A percentile compares a stretch with the other conserved stretches of the same genome.
Conservation (phyloP, 2,797 vertebrate genomes). For the Cebuella pygmaea region DNA sequence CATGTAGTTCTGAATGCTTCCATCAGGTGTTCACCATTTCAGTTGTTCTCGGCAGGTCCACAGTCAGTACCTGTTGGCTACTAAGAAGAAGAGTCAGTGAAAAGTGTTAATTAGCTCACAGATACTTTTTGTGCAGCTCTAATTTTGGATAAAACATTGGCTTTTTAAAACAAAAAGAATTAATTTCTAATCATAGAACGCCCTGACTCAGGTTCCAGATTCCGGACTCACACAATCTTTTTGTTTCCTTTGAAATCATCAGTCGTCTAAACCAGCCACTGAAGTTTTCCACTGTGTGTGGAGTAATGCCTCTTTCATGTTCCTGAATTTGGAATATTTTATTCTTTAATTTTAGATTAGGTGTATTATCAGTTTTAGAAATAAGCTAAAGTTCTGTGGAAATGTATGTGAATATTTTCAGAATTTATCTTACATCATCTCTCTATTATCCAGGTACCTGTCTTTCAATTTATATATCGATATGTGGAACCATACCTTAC, state of each 20-base stretch:
- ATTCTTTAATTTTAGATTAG: slow-evolving; percentile 44
- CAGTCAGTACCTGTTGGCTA: background rate
- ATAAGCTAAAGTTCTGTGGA: background rate
- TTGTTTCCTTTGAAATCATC: slow-evolving; percentile 81
- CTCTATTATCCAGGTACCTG: background rate
- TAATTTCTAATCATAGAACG: slow-evolving; percentile 81
- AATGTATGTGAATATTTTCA: background rate
- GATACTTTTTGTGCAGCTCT: slow-evolving; percentile 73
- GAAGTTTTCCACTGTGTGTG: slow-evolving; percentile 60
- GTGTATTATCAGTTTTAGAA: background rate
- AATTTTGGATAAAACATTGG: slow-evolving; percentile 79
- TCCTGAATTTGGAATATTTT: slow-evolving; percentile 8
- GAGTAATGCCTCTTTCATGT: slow-evolving; percentile 18
- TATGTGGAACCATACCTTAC: background rate
- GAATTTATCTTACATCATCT: background rate
- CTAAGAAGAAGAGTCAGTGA: background rate
- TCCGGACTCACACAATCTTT: slow-evolving; percentile 76
- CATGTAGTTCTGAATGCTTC: background rate
- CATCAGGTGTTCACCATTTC: slow-evolving; percentile 67
- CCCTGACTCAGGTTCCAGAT: slow-evolving; percentile 75
- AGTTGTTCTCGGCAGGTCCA: background rate
- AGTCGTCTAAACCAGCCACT: slow-evolving; percentile 63
- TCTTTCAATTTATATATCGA: background rate
- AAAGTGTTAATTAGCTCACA: slow-evolving; percentile 72
- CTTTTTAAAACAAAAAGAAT: slow-evolving; percentile 79